Conservation (phyloP, 37 sponge, comb jelly and placozoan genomes). For the Dysidea cf. avara region DNA sequence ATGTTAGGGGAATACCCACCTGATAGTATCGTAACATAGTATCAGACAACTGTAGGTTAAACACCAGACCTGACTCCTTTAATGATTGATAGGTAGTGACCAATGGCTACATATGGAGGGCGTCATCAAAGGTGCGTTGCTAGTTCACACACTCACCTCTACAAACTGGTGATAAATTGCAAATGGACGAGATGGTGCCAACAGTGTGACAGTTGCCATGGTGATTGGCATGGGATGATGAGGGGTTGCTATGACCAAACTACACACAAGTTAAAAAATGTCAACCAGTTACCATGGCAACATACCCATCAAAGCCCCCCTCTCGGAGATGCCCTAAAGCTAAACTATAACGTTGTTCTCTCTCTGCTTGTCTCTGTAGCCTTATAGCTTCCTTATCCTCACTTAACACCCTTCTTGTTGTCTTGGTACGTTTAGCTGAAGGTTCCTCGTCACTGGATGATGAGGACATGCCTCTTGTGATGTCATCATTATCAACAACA, state of each 20-base stretch:
- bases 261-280: constrained; percentile 2
- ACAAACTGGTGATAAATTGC: constrained; percentile 63
- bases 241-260: constrained; percentile 60
- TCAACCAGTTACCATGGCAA: not conserved
- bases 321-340: constrained; percentile 31
- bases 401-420: too few species aligned
- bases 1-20: too few species aligned
- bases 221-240: constrained; percentile 75
- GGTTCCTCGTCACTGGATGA: too few species aligned
- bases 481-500: too few species aligned
- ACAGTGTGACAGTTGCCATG: constrained; percentile 34
- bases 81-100: constrained; percentile 47
- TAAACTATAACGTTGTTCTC: constrained; percentile 30
- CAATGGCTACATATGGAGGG: constrained; percentile 50
- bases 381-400: too few species aligned
- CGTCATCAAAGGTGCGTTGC: not conserved
- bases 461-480: too few species aligned
- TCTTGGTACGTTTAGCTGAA: too few species aligned
- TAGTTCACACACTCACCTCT: constrained; percentile 55
- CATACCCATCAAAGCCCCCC: constrained; percentile 68
- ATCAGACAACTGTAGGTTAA: constrained; percentile 68
- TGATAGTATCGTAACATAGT: constrained; percentile 81
- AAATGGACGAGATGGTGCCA: constrained; percentile 80
- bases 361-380: too few species aligned
- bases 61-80: constrained; percentile 41